Conservation (phyloP, 1,140 invertebrate genomes). For the Theocolax elegans region DNA sequence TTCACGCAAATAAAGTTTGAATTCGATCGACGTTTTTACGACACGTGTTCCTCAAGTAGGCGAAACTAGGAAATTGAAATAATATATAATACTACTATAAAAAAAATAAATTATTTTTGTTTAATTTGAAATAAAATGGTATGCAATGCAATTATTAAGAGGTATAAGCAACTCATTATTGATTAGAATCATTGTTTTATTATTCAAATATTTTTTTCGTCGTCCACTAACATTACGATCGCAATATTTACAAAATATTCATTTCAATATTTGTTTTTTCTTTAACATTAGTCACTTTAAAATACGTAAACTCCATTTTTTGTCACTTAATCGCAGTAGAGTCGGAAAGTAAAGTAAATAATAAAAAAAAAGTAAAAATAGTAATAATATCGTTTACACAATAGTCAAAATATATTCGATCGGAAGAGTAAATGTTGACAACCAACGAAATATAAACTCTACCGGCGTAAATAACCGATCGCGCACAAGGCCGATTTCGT, state of each 20-base stretch:
- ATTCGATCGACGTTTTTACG: conserved; percentile 9
- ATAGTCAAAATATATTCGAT: background rate
- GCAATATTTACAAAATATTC: conserved; percentile 38
- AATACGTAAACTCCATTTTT: conserved; percentile 1
- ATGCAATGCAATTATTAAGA: no score
- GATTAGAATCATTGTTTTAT: conserved; percentile 23
- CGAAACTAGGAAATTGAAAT: background rate
- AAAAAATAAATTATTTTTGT: no score
- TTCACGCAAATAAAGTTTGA: conserved; percentile 14
- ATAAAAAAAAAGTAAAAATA: conserved; percentile 18
- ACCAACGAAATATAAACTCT: no score
- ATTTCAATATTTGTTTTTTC: background rate
- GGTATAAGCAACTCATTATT: conserved; percentile 6
- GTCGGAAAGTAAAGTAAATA: background rate
- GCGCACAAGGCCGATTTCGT: no score
- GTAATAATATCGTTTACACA: no score
- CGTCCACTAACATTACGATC: conserved; percentile 10
- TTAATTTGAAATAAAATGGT: no score
- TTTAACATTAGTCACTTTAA: conserved; percentile 1
- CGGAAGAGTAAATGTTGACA: no score
- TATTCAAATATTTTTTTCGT: conserved; percentile 33
- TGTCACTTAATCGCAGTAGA: background rate
- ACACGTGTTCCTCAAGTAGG: background rate
- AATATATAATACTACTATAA: background rate
- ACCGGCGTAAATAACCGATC: no score